Evolutionary conservation across 2,113 vertebrate genomes (phyloP).

Genomic region (Erythrocercus mccallii): DNA sequence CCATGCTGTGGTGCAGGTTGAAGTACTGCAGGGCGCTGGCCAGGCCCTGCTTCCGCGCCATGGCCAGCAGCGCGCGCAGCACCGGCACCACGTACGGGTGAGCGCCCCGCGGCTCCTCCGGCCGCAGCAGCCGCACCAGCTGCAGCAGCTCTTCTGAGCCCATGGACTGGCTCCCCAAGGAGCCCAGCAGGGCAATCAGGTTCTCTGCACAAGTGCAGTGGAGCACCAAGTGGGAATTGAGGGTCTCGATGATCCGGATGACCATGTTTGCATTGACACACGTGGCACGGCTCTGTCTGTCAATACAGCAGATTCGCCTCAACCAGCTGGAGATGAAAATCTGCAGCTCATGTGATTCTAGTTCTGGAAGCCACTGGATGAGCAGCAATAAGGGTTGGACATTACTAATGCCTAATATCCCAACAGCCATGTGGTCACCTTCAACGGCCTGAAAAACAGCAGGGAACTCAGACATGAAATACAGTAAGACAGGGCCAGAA

Average conservation of each 20-base stretch:
- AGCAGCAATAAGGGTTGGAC: constrained; percentile 93
- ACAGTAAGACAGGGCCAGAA: neutral
- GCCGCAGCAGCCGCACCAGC: constrained; percentile 83
- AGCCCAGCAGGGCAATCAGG: constrained; percentile 85
- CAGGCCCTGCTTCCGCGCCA: constrained; percentile 91
- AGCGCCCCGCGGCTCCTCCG: constrained; percentile 68
- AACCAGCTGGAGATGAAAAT: constrained; percentile 91
- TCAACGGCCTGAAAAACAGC: constrained; percentile 88
- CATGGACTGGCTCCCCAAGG: constrained; percentile 91
- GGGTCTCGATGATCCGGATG: constrained; percentile 78
- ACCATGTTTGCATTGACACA: constrained; percentile 95
- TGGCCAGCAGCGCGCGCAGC: constrained; percentile 83
- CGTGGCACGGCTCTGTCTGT: constrained; percentile 89
- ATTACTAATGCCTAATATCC: constrained; percentile 94
- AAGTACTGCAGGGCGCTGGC: constrained; percentile 95
- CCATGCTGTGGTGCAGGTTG: constrained; percentile 90
- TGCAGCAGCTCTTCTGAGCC: constrained; percentile 84
- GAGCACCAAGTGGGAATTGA: constrained; percentile 74
- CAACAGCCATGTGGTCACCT: constrained; percentile 93
- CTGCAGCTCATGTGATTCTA: constrained; percentile 89
- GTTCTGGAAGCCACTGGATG: constrained; percentile 93
- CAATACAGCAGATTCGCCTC: constrained; percentile 90
- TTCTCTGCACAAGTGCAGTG: constrained; percentile 87
- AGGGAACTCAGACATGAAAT: constrained; percentile 16
- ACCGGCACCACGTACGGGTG: constrained; percentile 86